Base-by-base conservation (phyloP, 1,140 invertebrate genomes). In the Frieseomelitta varia region DNA sequence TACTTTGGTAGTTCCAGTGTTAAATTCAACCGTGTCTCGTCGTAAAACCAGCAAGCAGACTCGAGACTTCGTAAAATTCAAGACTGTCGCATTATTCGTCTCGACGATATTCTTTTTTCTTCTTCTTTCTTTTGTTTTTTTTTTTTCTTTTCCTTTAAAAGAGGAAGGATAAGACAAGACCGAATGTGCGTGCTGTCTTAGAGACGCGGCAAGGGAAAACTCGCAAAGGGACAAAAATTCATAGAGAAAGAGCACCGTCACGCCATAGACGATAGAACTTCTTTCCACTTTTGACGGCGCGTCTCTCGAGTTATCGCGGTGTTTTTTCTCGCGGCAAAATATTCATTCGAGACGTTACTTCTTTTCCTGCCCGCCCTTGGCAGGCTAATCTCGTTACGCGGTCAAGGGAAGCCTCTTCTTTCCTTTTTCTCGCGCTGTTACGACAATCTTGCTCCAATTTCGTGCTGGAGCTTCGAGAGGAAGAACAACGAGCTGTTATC, bases 251-350 rank as follows among this genome's bases (percentile, higher is more conserved):
- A 14, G 39, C 69, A n/a, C n/a, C n/a, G 30, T 61, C 19, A 19
- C 27, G n/a, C 27, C 10, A 19, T 81, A n/a, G 69, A 74, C 56
- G 15, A 27, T 21, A 65, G 30, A 65, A 74, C 56, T 65, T 81
- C 71, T 65, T 65, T 65, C 47, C 4, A 61, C 69, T 61, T 63
- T 61, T 73, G 55, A 79, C 65, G 63, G 47, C 21, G 47, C 19
- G 75, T 67, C 69, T 81, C 69, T 53, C 58, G 75, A 75, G 61
- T 55, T 75, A 81, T 81, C 65, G 63, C 71, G 74, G 30, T 30
- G 30, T 30, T 30, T 30, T n/a, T 34, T 47, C 71, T 39, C 39
- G n/a, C 58, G 39, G 61, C 27, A 53, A 39, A 55, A 75, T 75
- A 63, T 74, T 74, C 71, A 53, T 63, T 65, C 21, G n/a, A 81